Base-by-base conservation (phyloP, 2,797 vertebrate genomes). In the Tangara arthus region DNA sequence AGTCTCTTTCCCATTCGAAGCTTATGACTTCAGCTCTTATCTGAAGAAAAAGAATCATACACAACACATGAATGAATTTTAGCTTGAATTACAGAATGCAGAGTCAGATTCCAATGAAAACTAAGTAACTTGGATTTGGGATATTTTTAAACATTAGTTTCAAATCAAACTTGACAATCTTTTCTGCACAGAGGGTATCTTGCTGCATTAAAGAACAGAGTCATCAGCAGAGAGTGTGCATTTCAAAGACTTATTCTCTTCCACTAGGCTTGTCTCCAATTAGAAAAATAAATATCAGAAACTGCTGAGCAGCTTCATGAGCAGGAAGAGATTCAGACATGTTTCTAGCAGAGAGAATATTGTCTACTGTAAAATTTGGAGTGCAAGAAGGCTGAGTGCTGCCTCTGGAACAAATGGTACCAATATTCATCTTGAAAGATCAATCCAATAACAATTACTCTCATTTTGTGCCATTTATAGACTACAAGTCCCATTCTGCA, bases 91-190 rank as follows among this genome's bases (percentile, higher is more conserved):
- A 82, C 56, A 66, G 73, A 79, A 86, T 92, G 47, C 35, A 42
- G 39, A 72, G 47, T 86, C 75, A 80, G 69, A 79, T 66, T 94
- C 52, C 78, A 89, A 47, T 79, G 69, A 94, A 89, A 94, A 61
- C n/a, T 28, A 89, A 61, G 11, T 52, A 64, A 52, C 20, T 65
- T 65, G 69, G 26, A 79, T 82, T 91, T 80, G 49, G 47, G 35
- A 57, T 87, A 66, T 73, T 91, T 90, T 96, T 73, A 90, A 96
- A 96, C 59, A 77, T 42, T 46, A 57, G 4, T 60, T 96, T 92
- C 61, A 87, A 93, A 92, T 82, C 39, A 80, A 97, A 79, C 50
- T 73, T 94, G 70, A 34, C 8, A 39, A 42, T 52, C 37, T 75
- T 84, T 81, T 65, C 68, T 34, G 26, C 20, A 32, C 26, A 57